Evolutionary conservation across 2,113 vertebrate genomes (phyloP).

Genomic region (Oncorhynchus masou): DNA sequence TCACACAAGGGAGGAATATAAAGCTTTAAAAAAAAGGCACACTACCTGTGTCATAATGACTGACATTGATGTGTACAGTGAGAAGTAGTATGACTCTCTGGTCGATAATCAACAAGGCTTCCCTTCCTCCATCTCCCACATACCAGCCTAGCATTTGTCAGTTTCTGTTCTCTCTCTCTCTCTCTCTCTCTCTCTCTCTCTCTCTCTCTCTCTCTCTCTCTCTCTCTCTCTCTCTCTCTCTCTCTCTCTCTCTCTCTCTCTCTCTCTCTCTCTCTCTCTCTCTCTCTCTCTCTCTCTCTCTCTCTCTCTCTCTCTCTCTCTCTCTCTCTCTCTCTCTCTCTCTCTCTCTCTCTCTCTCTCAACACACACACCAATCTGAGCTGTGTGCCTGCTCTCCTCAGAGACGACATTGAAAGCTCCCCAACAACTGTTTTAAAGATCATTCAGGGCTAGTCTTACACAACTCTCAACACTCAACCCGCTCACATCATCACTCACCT

Average conservation of each 20-base stretch:
- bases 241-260: too few relatives aligned
- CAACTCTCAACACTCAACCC: conserved; percentile 33
- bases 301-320: too few relatives aligned
- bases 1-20: too few relatives aligned
- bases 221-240: too few relatives aligned
- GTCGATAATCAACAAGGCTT: conserved; percentile 43
- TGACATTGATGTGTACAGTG: too few relatives aligned
- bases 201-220: too few relatives aligned
- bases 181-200: too few relatives aligned
- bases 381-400: conserved; percentile 19
- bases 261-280: too few relatives aligned
- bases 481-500: background rate
- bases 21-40: background rate
- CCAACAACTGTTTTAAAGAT: conserved; percentile 23
- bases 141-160: conserved; percentile 51
- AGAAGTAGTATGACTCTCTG: conserved; percentile 26
- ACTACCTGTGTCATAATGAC: background rate
- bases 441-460: background rate
- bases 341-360: too few relatives aligned
- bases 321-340: too few relatives aligned
- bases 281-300: too few relatives aligned
- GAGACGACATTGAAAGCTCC: background rate
- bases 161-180: background rate
- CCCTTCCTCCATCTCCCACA: conserved; percentile 63
- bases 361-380: background rate